Base-by-base conservation (phyloP, 2,888 invertebrate species). In the Dolomedes plantarius region DNA sequence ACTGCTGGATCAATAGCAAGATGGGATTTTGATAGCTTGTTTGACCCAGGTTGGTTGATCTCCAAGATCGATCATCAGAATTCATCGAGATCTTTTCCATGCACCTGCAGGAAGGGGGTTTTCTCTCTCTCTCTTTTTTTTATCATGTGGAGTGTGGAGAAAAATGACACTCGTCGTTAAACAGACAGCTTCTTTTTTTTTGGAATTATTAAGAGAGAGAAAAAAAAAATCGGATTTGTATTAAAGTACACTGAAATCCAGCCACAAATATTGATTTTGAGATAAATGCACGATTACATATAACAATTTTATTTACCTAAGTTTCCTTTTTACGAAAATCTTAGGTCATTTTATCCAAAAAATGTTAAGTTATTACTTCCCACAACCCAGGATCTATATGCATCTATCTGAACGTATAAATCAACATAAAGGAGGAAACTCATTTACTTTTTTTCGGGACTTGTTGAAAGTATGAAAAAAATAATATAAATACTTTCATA, bases 21-120 rank as follows among this genome's bases (percentile, higher is more conserved):
- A 85, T 85, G 77, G 83, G 73, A 77, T 56, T 85, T 85, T 85
- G 83, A 85, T 85, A 72, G 77, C 71, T 76, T 76, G 76, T 83
- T 76, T 62, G 71, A 65, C 65, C 71, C 75, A 39, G 69, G 75
- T 75, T 32, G 75, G 71, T 64, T 76, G 76, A 76, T 76, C 76
- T 79, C 50, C 32, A 7, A 16, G 65, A 85, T 85, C 77, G 83
- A 78, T 85, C 76, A 78, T 85, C 83, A 73, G 56, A 69, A 77
- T 85, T 78, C 83, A 85, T 77, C 77, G 72, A 67, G 31, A 77
- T 83, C 72, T 39, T 69, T 69, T 69, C 64, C 46, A 76, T 77
- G 83, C 83, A 85, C 77, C 83, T 85, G 77, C 72, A 67, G 67
- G 67, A 31, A 67, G 19, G 67, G 67, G 19, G 31, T 32, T 67